These are phyloP conservation scores for Myoxocephalus aenaeus DNA, from an alignment of 2,797 vertebrate genomes.

Conservation along the genomic window DNA sequence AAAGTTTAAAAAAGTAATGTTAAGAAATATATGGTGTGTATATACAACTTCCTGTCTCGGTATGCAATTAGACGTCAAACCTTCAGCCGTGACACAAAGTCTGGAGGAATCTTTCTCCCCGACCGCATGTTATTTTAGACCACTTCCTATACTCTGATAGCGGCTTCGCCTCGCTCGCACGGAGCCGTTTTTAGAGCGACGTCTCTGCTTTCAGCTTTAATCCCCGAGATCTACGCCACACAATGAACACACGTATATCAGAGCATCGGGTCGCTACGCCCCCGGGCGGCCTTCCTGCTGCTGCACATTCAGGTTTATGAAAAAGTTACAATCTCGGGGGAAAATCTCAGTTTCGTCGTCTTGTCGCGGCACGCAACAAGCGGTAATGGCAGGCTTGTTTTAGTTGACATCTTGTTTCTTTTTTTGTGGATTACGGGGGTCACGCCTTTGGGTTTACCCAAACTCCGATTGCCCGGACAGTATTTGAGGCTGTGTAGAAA, in stretches of 20 bases:
- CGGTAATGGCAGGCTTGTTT: neutral
- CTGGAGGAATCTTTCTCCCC: slow-evolving; percentile 27
- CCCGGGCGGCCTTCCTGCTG: slow-evolving; percentile 34
- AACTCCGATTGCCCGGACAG: too few relatives aligned
- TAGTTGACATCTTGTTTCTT: neutral
- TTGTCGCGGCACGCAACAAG: neutral
- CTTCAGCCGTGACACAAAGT: slow-evolving; percentile 10
- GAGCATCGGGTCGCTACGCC: slow-evolving; percentile 52
- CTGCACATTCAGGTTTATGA: slow-evolving; percentile 26
- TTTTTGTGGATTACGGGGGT: neutral
- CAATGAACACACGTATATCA: slow-evolving; percentile 73
- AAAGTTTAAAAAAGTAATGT: too few relatives aligned
- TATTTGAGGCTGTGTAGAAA: neutral
- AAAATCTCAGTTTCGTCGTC: neutral
- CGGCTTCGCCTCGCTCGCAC: slow-evolving; percentile 56
- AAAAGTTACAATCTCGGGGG: neutral
- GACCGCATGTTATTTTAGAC: slow-evolving; percentile 54
- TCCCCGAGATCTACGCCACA: slow-evolving; percentile 75
- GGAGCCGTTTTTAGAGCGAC: slow-evolving; percentile 61
- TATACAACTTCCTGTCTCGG: slow-evolving; percentile 5
- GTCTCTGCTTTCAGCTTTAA: slow-evolving; percentile 81
- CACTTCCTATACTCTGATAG: slow-evolving; percentile 56
- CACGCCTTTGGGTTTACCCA: too few relatives aligned
- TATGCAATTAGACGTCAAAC: slow-evolving; percentile 21
- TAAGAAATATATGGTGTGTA: too few relatives aligned